Evolutionary conservation across 2,113 vertebrate genomes (phyloP).

Genomic region (Columba livia): DNA sequence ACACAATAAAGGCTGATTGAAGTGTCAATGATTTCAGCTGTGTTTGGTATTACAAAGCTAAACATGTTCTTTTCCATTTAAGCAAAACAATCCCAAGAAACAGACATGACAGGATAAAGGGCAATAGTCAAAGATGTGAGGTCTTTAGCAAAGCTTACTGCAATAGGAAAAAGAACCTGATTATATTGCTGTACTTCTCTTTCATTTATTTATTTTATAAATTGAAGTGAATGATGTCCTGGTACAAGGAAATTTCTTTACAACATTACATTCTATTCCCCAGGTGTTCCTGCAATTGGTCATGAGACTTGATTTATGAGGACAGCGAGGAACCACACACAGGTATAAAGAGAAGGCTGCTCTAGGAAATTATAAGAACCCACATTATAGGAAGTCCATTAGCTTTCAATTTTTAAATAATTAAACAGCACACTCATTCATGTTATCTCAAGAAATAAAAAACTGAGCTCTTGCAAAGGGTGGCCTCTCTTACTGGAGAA

Average conservation of each 20-base stretch:
- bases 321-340: neutral
- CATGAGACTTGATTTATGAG: neutral
- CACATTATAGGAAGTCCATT: constrained; percentile 20
- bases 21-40: constrained; percentile 70
- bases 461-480: neutral
- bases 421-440: constrained; percentile 7
- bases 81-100: constrained; percentile 55
- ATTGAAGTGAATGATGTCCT: neutral
- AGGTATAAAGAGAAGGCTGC: neutral
- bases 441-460: neutral
- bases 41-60: constrained; percentile 66
- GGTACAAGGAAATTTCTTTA: neutral
- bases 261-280: neutral
- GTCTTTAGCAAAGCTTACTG: neutral
- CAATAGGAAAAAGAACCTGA: neutral
- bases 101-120: neutral
- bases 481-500: neutral
- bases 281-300: neutral
- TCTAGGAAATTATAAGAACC: neutral
- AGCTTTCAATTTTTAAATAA: constrained; percentile 32
- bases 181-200: neutral
- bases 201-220: neutral
- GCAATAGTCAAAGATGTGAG: neutral
- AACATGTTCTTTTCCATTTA: constrained; percentile 58
- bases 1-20: constrained; percentile 72